Base-by-base conservation (phyloP, 2,797 vertebrate species). In the Gallinago nigripennis region DNA sequence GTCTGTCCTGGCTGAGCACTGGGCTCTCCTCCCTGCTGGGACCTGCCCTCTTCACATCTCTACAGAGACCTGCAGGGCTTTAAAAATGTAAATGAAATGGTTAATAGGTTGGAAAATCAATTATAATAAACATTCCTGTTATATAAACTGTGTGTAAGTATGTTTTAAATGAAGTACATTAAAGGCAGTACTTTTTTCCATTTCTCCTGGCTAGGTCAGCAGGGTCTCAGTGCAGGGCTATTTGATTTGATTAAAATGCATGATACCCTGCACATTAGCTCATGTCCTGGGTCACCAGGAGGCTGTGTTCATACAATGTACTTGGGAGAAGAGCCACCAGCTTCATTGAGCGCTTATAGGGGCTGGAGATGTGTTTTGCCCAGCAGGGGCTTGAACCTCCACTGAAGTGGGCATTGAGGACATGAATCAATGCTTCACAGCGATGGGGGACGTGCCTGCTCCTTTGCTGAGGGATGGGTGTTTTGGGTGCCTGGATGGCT, bases 51-150 rank as follows among this genome's bases (percentile, higher is more conserved):
- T 39, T 86, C 23, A 20, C 4, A 3, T 63, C n/a, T 76, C 69
- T 13, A 17, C 27, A 54, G 92, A 82, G 65, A 93, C 51, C 68
- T 72, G 37, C 31, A 83, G 79, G 66, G 86, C 92, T 95, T 91
- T 91, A 95, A 95, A 96, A 88, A 95, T 95, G 94, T 92, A 96
- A 97, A 95, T 95, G 76, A 96, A 91, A 95, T 87, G 45, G 95
- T 90, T 96, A 95, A 94, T 96, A 95, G 72, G 90, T 86, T 90
- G 86, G 70, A 96, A 97, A 97, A 97, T 97, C 95, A 94, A 97
- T 96, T 95, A 94, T 96, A 96, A 97, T 95, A 97, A 97, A 95
- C 91, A 96, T 80, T 90, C 68, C 50, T 63, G 63, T 63, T 95
- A 66, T 95, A 97, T 97, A 97, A 97, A 97, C 87, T 60, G 35